Conservation (phyloP, 2,888 invertebrate genomes). For the Stenotaenia linearis region DNA sequence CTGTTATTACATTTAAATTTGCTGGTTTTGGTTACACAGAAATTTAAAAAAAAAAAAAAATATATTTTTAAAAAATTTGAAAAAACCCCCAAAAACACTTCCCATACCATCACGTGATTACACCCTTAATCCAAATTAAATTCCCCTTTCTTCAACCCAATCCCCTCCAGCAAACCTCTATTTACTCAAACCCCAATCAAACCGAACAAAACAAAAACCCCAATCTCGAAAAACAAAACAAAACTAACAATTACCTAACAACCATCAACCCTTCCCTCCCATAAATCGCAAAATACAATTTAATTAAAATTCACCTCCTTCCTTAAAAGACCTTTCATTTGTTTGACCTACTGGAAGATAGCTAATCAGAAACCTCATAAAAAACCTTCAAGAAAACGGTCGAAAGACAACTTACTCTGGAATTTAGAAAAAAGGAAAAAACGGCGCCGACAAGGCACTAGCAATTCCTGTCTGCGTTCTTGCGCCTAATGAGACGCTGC, state of each 20-base stretch:
- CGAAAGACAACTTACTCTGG: neutral
- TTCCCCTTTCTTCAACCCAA: too few relatives aligned
- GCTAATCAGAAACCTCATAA: conserved; percentile 13
- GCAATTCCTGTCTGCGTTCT: conserved; percentile 14
- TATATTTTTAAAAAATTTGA: too few relatives aligned
- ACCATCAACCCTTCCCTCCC: neutral
- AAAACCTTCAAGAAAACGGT: neutral
- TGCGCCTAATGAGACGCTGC: conserved; percentile 16
- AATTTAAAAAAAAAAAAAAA: too few relatives aligned
- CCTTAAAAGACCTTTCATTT: neutral
- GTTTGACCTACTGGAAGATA: conserved; percentile 19
- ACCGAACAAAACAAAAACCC: neutral
- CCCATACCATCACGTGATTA: too few relatives aligned
- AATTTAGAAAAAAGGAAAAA: neutral
- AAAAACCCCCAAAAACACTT: too few relatives aligned
- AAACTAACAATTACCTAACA: neutral
- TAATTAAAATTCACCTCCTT: neutral
- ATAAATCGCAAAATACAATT: neutral
- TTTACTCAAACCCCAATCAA: neutral
- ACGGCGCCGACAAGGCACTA: neutral
- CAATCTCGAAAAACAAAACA: neutral
- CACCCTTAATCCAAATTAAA: too few relatives aligned
- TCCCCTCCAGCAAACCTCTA: neutral
- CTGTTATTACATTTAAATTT: too few relatives aligned
- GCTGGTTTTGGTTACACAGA: too few relatives aligned